phyloP scores from a whole-genome alignment of 92 coral and sea anemone species.

The Parazoanthus darwini region DNA sequence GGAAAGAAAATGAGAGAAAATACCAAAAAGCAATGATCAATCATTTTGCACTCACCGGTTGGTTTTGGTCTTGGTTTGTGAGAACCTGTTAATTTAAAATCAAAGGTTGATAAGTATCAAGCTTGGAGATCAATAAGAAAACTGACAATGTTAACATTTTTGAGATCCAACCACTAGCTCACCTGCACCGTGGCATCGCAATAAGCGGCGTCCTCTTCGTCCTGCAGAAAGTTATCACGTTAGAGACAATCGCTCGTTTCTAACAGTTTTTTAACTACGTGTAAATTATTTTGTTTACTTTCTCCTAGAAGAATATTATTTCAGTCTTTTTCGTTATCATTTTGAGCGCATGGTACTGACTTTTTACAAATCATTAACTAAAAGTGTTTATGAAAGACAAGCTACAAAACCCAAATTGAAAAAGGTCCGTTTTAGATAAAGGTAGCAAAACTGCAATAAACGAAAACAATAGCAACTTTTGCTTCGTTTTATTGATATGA shows the following conservation, averaged over 20 bases:
- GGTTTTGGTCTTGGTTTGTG: conserved; percentile 43
- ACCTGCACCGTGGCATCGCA: conserved; percentile 35
- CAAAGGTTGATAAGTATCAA: neutral
- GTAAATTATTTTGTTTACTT: neutral
- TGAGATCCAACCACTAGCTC: neutral
- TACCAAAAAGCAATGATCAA: neutral
- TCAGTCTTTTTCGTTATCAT: neutral
- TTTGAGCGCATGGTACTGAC: neutral
- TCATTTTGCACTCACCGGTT: conserved; percentile 6
- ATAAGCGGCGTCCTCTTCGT: conserved; percentile 15
- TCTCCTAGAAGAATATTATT: too few relatives aligned
- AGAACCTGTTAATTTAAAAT: neutral
- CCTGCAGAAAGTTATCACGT: neutral
- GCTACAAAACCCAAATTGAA: neutral
- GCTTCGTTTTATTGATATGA: neutral
- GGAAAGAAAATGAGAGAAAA: neutral
- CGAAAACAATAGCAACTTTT: too few relatives aligned
- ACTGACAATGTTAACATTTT: neutral
- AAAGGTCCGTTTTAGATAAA: too few relatives aligned
- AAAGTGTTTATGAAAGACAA: neutral
- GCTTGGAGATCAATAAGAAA: too few relatives aligned
- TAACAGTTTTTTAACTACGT: neutral
- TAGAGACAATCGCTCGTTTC: neutral
- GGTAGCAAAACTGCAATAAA: too few relatives aligned
- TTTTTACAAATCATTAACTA: too few relatives aligned